Conservation (phyloP, 1,140 invertebrate genomes). For the Latrodectus geometricus region DNA sequence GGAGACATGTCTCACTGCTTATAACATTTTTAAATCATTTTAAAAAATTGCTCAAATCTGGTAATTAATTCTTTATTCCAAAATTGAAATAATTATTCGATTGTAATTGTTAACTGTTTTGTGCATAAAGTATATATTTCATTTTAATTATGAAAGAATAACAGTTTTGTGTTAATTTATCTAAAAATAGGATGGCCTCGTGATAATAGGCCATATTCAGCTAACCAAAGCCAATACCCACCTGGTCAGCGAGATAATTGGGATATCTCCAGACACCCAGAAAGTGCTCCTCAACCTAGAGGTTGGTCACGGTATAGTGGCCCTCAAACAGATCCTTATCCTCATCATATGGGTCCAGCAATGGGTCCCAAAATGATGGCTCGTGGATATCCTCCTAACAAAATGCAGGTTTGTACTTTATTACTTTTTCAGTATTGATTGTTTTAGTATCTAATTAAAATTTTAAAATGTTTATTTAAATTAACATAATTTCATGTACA, state of each 20-base stretch:
- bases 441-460: no score
- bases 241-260: constrained; percentile 52
- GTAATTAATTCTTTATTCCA: no score
- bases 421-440: background rate
- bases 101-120: no score
- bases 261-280: constrained; percentile 49
- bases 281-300: constrained; percentile 28
- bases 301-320: constrained; percentile 36
- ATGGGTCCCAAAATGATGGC: constrained; percentile 47
- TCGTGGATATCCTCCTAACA: constrained; percentile 42
- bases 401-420: constrained; percentile 25
- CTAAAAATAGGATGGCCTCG: constrained; percentile 39
- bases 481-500: no score
- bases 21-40: no score
- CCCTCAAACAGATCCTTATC: constrained; percentile 40
- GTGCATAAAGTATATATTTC: no score
- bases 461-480: no score
- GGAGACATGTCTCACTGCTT: no score
- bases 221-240: constrained; percentile 51
- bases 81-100: no score
- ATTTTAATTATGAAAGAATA: no score
- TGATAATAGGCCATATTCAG: constrained; percentile 47
- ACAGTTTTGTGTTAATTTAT: no score
- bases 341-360: constrained; percentile 46
- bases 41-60: no score